These are phyloP conservation scores for Papilio glaucus DNA, from an alignment of 1,140 invertebrate species.

Conservation along the genomic window DNA sequence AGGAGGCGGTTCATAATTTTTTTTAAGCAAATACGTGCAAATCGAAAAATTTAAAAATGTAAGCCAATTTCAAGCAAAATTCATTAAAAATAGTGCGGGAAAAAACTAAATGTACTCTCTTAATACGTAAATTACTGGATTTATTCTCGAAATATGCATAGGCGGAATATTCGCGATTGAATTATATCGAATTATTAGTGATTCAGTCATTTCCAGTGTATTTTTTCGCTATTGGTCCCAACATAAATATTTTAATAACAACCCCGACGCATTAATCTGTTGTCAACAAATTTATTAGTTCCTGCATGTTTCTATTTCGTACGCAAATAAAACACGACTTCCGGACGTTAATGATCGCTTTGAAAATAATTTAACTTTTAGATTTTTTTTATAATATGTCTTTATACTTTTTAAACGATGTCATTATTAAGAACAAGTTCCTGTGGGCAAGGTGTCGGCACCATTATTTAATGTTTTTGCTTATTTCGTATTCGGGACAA, in stretches of 20 bases:
- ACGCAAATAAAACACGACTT: slow-evolving; percentile 34
- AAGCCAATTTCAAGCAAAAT: not conserved
- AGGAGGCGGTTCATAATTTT: slow-evolving; percentile 1
- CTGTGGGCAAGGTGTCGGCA: not conserved
- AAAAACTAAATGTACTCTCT: not conserved
- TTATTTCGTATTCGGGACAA: too few species aligned
- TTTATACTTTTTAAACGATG: not conserved
- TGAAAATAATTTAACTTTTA: slow-evolving; percentile 5
- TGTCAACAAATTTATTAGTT: slow-evolving; percentile 36
- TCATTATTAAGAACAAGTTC: slow-evolving; percentile 18
- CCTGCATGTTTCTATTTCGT: slow-evolving; percentile 32
- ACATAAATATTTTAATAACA: not conserved
- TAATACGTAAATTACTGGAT: not conserved
- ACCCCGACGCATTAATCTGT: slow-evolving; percentile 5
- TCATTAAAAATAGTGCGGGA: not conserved
- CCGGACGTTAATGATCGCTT: slow-evolving; percentile 30
- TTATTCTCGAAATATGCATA: not conserved
- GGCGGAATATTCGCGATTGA: not conserved
- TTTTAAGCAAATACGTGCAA: slow-evolving; percentile 2
- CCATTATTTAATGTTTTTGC: not conserved
- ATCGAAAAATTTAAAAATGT: not conserved
- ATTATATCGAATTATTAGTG: not conserved
- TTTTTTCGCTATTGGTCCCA: not conserved
- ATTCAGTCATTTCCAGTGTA: not conserved
- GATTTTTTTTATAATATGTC: slow-evolving; percentile 10